These are phyloP conservation scores for Bergia puertoricense DNA, from an alignment of 92 coral and sea anemone species.

Conservation along the genomic window DNA sequence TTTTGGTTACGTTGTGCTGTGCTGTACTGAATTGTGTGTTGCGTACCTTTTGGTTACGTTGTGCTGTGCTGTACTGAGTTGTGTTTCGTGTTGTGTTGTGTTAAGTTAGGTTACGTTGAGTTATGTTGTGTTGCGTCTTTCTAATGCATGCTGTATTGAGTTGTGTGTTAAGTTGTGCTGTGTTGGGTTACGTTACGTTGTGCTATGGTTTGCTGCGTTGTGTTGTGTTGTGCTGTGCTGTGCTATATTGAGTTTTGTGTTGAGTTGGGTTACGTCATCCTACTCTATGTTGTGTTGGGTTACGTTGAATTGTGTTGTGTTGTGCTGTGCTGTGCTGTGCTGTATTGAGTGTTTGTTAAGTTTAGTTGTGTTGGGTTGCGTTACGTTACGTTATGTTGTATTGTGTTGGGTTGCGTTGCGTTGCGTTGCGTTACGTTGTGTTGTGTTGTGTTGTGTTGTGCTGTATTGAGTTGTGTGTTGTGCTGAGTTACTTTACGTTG, in stretches of 20 bases:
- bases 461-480: conserved; percentile 33
- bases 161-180: not conserved
- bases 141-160: not conserved
- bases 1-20: too few relatives aligned
- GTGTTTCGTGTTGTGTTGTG: not conserved
- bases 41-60: too few relatives aligned
- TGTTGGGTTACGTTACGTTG: too few relatives aligned
- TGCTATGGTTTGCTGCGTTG: not conserved
- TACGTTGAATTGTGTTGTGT: not conserved
- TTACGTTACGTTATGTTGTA: not conserved
- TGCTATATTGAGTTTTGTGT: not conserved
- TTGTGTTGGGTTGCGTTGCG: not conserved
- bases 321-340: not conserved
- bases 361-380: not conserved
- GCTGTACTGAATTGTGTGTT: too few relatives aligned
- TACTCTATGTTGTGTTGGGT: not conserved
- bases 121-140: not conserved
- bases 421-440: not conserved
- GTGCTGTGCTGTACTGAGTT: not conserved
- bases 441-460: not conserved
- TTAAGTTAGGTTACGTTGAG: too few relatives aligned
- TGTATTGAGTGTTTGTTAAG: too few relatives aligned
- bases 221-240: not conserved
- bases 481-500: not conserved
- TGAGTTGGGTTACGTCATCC: not conserved